phyloP scores from a whole-genome alignment of 2,888 invertebrate species.

The Drosophila limbata region DNA sequence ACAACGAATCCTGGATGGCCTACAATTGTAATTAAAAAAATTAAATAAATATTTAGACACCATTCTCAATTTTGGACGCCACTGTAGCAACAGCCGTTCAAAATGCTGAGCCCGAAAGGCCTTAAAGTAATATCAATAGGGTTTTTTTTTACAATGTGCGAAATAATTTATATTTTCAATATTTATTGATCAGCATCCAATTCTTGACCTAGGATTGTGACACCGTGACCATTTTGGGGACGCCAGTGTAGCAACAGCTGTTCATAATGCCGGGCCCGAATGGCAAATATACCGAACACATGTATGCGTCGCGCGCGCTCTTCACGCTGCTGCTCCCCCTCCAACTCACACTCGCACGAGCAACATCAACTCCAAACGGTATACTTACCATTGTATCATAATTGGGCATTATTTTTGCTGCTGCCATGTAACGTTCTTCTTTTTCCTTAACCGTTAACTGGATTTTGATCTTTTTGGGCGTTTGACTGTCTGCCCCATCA shows the following conservation, averaged over 20 bases:
- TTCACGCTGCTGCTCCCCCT: constrained; percentile 7
- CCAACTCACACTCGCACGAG: background rate
- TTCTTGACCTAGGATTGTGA: constrained; percentile 17
- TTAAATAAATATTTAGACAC: background rate
- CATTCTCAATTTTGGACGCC: constrained; percentile 26
- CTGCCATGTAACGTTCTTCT: constrained; percentile 83
- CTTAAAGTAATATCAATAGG: background rate
- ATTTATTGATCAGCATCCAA: background rate
- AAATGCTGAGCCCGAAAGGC: constrained; percentile 60
- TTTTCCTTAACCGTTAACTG: constrained; percentile 83
- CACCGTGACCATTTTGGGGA: constrained; percentile 14
- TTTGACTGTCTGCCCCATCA: constrained; percentile 76
- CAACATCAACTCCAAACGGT: constrained; percentile 3
- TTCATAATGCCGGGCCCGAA: constrained; percentile 63
- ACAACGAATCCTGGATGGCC: constrained; percentile 85
- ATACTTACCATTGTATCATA: constrained; percentile 84
- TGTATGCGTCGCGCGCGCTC: constrained; percentile 45
- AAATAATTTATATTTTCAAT: background rate
- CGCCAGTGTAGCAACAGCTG: constrained; percentile 67
- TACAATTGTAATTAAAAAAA: constrained; percentile 36
- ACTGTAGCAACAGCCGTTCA: constrained; percentile 67
- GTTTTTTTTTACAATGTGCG: background rate
- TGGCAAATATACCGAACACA: constrained; percentile 66
- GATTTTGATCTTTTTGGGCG: constrained; percentile 79
- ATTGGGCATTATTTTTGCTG: constrained; percentile 82